Conservation (phyloP, 2,888 invertebrate species). For the Parnassius smintheus region DNA sequence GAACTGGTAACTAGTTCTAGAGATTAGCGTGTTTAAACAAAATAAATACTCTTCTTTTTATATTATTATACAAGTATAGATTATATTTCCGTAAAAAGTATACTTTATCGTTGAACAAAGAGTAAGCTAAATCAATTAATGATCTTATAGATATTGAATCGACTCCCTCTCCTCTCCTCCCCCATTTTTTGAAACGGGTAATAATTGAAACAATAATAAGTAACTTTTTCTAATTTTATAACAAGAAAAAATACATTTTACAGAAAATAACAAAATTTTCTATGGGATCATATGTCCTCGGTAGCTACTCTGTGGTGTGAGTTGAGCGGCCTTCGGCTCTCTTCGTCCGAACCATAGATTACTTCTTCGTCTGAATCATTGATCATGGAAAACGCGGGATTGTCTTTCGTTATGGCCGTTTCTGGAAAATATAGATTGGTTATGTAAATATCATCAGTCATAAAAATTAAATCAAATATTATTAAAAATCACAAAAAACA, state of each 20-base stretch:
- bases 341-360: constrained; percentile 95
- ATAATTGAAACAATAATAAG: neutral
- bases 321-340: constrained; percentile 90
- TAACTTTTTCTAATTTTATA: constrained; percentile 46
- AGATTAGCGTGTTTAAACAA: too few species aligned
- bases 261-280: constrained; percentile 37
- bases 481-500: too few species aligned
- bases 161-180: too few species aligned
- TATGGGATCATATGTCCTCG: constrained; percentile 67
- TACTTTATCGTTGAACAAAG: too few species aligned
- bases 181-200: neutral
- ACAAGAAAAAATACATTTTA: constrained; percentile 55
- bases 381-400: constrained; percentile 98
- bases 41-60: too few species aligned
- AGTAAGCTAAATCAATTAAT: too few species aligned
- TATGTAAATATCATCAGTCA: too few species aligned
- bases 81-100: too few species aligned
- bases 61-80: too few species aligned
- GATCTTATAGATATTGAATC: too few species aligned
- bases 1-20: too few species aligned
- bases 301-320: constrained; percentile 84
- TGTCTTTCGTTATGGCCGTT: constrained; percentile 95
- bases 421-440: constrained; percentile 80
- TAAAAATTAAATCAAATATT: too few species aligned
- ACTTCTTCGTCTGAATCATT: constrained; percentile 99